phyloP scores from a whole-genome alignment of 2,797 vertebrate species.

The Sternotherus odoratus region DNA sequence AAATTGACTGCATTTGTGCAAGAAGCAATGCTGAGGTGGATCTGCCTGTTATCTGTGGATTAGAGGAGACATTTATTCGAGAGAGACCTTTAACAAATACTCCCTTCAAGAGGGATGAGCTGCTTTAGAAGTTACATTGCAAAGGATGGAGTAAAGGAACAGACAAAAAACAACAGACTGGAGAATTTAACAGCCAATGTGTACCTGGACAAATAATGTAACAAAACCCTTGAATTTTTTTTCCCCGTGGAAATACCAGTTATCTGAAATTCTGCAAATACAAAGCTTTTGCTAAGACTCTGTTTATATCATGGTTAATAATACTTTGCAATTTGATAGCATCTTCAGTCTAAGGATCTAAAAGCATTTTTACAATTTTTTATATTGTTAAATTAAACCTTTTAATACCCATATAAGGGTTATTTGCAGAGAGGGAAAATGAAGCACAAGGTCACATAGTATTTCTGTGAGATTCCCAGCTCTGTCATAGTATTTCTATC shows the following conservation, averaged over 20 bases:
- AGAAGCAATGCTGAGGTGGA: not conserved
- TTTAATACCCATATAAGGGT: not conserved
- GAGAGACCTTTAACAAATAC: not conserved
- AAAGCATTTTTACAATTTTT: not conserved
- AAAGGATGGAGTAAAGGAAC: not conserved
- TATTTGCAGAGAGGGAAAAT: not conserved
- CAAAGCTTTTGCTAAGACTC: not conserved
- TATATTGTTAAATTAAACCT: not conserved
- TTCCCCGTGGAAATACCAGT: not conserved
- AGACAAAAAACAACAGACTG: not conserved
- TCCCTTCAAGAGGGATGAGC: not conserved
- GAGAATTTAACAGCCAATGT: not conserved
- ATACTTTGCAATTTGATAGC: rapidly evolving
- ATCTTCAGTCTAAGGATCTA: no score
- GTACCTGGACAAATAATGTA: not conserved
- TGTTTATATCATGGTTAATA: not conserved
- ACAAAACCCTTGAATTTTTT: not conserved
- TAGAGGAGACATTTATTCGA: not conserved
- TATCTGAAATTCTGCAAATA: not conserved
- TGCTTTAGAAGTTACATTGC: not conserved
- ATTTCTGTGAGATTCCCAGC: no score
- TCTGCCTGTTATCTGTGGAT: not conserved
- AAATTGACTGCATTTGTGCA: not conserved
- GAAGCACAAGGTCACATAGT: not conserved
- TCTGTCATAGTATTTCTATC: no score